These are phyloP conservation scores for Oostethus manadensis DNA, from an alignment of 2,113 vertebrate species.

Conservation along the genomic window DNA sequence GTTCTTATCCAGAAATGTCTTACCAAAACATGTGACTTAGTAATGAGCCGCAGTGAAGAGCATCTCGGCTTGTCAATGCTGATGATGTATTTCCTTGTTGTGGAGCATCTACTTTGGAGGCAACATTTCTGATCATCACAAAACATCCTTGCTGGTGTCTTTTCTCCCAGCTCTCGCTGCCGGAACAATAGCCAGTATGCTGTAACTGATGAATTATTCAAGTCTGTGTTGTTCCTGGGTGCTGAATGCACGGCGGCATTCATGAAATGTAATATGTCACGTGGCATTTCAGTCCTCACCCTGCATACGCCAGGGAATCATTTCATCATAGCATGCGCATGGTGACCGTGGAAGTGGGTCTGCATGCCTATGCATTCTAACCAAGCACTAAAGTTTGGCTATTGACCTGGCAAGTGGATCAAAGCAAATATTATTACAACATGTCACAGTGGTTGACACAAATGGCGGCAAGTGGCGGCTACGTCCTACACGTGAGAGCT, in stretches of 20 bases:
- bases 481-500: slow-evolving; percentile 7
- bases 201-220: slow-evolving; percentile 58
- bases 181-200: slow-evolving; percentile 18
- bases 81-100: slow-evolving; percentile 2
- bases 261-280: slow-evolving; percentile 31
- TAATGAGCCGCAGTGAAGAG: background rate
- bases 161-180: slow-evolving; percentile 3
- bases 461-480: slow-evolving; percentile 24
- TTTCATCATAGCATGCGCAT: background rate
- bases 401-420: background rate
- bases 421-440: slow-evolving; percentile 16
- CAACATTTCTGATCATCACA: slow-evolving; percentile 16
- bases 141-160: slow-evolving; percentile 21
- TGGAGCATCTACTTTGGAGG: slow-evolving; percentile 10
- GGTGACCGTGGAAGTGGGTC: background rate
- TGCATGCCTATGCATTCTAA: slow-evolving; percentile 4
- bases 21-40: background rate
- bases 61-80: background rate
- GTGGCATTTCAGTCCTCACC: slow-evolving; percentile 16
- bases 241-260: slow-evolving; percentile 14
- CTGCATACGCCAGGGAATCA: slow-evolving; percentile 3
- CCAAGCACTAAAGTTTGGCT: no score
- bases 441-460: slow-evolving; percentile 7
- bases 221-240: slow-evolving; percentile 33
- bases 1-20: background rate